phyloP scores from a whole-genome alignment of 2,113 vertebrate species.

The Hiodon alosoides region DNA sequence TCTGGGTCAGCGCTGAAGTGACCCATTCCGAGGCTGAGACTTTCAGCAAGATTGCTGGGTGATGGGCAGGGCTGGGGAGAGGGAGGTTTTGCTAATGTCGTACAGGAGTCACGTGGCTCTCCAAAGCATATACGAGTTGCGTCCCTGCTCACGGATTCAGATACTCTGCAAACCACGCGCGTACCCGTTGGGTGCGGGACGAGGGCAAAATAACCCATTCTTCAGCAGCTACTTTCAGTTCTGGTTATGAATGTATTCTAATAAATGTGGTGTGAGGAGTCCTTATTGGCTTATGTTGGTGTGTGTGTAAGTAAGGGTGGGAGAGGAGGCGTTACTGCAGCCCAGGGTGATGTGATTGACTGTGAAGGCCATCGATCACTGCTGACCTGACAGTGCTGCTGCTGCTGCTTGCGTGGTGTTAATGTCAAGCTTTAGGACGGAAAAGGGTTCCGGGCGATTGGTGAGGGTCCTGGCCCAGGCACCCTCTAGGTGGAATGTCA shows the following conservation, averaged over 20 bases:
- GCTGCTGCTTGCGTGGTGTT: background rate
- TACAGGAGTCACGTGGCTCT: conserved; percentile 40
- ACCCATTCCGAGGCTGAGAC: conserved; percentile 26
- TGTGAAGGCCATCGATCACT: conserved; percentile 46
- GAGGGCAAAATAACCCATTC: conserved; percentile 22
- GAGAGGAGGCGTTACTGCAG: conserved; percentile 20
- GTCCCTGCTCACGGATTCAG: background rate
- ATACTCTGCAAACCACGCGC: background rate
- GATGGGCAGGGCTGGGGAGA: background rate
- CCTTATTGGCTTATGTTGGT: background rate
- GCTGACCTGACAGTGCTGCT: conserved; percentile 16
- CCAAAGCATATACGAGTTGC: background rate
- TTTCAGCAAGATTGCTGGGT: conserved; percentile 41
- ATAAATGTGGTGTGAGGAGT: background rate
- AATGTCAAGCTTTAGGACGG: background rate
- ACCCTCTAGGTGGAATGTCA: too few relatives aligned
- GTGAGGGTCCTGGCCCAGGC: background rate
- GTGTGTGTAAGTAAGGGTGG: conserved; percentile 10
- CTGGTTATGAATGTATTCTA: background rate
- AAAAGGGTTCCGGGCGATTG: background rate
- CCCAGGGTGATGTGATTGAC: conserved; percentile 35
- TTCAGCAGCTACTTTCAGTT: conserved; percentile 29
- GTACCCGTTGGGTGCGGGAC: background rate
- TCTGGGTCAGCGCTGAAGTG: conserved; percentile 18
- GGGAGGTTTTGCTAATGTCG: background rate